Evolutionary conservation across 2,797 vertebrate genomes (phyloP), one percentile per base, ranked within the genome.

Genomic region (Sebastes cheni): DNA sequence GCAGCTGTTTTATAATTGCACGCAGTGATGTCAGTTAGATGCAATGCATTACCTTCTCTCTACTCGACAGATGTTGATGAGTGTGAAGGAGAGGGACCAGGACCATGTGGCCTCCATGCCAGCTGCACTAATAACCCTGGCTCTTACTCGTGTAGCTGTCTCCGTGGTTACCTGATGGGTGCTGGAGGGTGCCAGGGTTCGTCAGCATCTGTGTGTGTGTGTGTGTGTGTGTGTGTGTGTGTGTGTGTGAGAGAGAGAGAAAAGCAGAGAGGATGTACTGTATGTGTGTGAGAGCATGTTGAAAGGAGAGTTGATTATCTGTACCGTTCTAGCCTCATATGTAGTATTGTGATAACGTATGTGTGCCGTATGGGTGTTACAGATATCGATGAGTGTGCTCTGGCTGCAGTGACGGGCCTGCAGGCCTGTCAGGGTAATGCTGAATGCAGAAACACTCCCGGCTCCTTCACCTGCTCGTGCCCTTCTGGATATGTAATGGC

Each of bases 351-450:
- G 22, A 3, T 79, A 16, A 84, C 25, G 16, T 22, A 64, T 32
- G 23, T 80, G 46, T 77, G 36, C 9, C 8, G 59, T 56, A 4
- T 72, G 54, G 54, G 3, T 71, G 68, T 81, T 25, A 12, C 81
- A 96, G 96, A 97, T 65, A 65, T 96, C 74, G 96, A 97, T 2
- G 96, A 97, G 86, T 97, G 96, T 68, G 86, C 85, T 32, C 84
- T 96, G 89, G 95, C 96, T 13, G 91, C 89, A 23, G 91, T 94
- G 64, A 95, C 94, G 0, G 94, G 95, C 23, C 93, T 96, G 55
- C 94, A 93, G 87, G 96, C 95, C 11, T 96, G 96, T 81, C 90
- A 69, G 5, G 83, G 80, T 2, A 75, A 85, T 1, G 92, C 92
- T 1, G 75, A 88, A 60, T 97, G 96, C 89, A 91, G 54, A 54